These are phyloP conservation scores for Maconellicoccus hirsutus DNA, from an alignment of 1,140 invertebrate species.

Conservation along the genomic window DNA sequence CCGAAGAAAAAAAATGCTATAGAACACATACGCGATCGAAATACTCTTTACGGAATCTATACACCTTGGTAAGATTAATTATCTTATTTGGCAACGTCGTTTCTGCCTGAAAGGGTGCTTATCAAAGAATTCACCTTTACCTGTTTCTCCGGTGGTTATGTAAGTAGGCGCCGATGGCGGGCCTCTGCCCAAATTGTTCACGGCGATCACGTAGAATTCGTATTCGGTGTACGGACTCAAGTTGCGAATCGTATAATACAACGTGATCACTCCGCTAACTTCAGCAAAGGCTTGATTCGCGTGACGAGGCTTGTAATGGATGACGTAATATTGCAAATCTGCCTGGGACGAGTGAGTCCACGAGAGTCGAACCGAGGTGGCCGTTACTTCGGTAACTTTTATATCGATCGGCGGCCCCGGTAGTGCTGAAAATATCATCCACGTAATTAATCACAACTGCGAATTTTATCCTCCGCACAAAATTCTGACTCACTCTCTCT, in stretches of 20 bases:
- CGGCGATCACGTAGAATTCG: conserved; percentile 89
- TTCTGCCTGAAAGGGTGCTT: too few species aligned
- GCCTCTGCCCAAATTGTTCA: conserved; percentile 84
- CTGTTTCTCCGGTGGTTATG: conserved; percentile 91
- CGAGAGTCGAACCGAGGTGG: conserved; percentile 75
- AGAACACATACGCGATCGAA: too few species aligned
- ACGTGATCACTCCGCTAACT: conserved; percentile 82
- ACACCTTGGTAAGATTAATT: too few species aligned
- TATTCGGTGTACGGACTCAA: conserved; percentile 92
- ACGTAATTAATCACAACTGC: too few species aligned
- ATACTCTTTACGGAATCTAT: too few species aligned
- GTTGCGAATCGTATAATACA: conserved; percentile 78
- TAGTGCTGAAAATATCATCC: conserved; percentile 48
- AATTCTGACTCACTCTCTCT: too few species aligned
- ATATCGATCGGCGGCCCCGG: conserved; percentile 80
- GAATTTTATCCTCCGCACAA: too few species aligned
- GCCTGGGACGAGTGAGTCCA: conserved; percentile 80
- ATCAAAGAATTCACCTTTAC: too few species aligned
- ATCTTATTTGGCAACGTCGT: too few species aligned
- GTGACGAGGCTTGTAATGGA: conserved; percentile 82
- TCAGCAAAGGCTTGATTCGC: conserved; percentile 70
- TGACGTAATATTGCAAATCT: conserved; percentile 84
- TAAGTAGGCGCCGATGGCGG: conserved; percentile 69
- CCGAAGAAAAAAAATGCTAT: too few species aligned
- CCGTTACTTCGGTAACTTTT: conserved; percentile 79